A percentile compares a stretch with the other conserved stretches of the same genome.
These are phyloP conservation scores for Eudorcas thomsonii DNA, from an alignment of 2,113 vertebrate genomes.

Conservation along the genomic window DNA sequence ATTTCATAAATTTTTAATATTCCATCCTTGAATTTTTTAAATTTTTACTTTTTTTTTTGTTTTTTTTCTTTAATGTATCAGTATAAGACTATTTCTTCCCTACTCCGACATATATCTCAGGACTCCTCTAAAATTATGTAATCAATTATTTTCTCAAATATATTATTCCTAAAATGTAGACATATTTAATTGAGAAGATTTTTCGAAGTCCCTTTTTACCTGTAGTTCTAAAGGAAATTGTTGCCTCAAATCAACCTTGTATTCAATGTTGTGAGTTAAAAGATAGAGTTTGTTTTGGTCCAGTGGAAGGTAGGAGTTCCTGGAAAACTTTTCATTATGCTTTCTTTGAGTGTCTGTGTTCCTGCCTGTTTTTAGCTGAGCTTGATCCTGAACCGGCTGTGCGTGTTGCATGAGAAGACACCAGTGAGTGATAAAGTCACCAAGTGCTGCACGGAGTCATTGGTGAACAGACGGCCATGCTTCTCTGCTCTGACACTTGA, in stretches of 20 bases:
- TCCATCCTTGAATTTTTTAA: neutral
- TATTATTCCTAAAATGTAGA: neutral
- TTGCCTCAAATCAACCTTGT: neutral
- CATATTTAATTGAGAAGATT: neutral
- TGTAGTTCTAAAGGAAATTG: neutral
- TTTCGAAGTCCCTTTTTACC: neutral
- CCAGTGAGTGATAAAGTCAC: slow-evolving; percentile 54
- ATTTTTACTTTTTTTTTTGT: neutral
- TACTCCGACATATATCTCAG: neutral
- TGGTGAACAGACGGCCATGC: slow-evolving; percentile 56
- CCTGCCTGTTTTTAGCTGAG: slow-evolving; percentile 15
- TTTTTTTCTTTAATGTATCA: neutral
- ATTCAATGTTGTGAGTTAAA: neutral
- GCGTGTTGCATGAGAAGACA: slow-evolving; percentile 49
- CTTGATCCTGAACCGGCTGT: slow-evolving; percentile 36
- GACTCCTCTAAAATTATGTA: neutral
- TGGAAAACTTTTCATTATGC: neutral
- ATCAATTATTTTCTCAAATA: neutral
- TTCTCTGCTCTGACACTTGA: slow-evolving; percentile 25
- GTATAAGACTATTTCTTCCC: neutral
- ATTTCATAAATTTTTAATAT: neutral
- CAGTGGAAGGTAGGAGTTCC: neutral
- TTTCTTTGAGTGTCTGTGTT: neutral
- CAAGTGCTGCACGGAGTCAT: slow-evolving; percentile 61
- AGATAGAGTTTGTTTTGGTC: neutral